These are phyloP conservation scores for Tolypeutes matacus DNA, from an alignment of 2,797 vertebrate species.

Conservation along the genomic window DNA sequence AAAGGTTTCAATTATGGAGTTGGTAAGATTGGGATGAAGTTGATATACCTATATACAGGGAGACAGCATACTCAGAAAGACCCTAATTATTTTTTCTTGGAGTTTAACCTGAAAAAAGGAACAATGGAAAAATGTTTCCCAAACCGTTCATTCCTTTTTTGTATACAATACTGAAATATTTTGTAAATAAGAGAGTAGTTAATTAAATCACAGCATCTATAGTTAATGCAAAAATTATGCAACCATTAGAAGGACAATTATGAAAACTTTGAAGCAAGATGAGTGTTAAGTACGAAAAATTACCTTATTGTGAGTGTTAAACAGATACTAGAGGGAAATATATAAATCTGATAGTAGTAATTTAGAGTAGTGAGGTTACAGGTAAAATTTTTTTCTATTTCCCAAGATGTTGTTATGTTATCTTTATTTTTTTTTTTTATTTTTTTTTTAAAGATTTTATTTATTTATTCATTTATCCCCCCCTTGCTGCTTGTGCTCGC, in stretches of 20 bases:
- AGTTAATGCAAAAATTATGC: not conserved
- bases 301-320: not conserved
- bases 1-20: not conserved
- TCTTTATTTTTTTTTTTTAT: no score
- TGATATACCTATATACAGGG: not conserved
- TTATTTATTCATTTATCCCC: no score
- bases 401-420: not conserved
- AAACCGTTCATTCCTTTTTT: not conserved
- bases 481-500: no score
- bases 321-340: not conserved
- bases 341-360: not conserved
- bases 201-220: not conserved
- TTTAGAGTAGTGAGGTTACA: not conserved
- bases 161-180: not conserved
- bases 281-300: not conserved
- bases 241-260: not conserved
- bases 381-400: not conserved
- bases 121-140: not conserved
- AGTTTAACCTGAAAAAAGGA: not conserved
- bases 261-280: not conserved
- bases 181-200: not conserved
- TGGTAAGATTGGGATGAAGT: not conserved
- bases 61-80: not conserved
- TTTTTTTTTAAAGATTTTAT: no score
- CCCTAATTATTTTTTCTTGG: not conserved